Base-by-base conservation (phyloP, 2,888 invertebrate species). In the Melinaea menophilus region DNA sequence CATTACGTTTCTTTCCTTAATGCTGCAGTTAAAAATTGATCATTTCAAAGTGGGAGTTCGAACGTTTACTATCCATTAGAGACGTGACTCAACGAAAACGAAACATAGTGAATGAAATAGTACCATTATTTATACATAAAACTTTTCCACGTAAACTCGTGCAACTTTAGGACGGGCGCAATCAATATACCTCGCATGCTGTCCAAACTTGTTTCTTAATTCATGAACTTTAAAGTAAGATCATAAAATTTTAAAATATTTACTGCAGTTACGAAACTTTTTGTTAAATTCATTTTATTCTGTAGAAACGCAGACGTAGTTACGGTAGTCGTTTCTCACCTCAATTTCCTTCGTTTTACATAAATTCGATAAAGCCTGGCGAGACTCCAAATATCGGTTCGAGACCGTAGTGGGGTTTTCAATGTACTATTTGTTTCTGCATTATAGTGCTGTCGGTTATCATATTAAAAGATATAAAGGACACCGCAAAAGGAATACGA, bases 341-440 rank as follows among this genome's bases (percentile, higher is more conserved):
- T 85, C 82, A 80, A 84, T 82, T 84, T 83, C 80, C 80, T 82
- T 83, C 80, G 67, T 82, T 82, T 84, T 81, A 82, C 82, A 83
- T 81, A 78, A 81, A 85, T 84, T 81, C 83, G 84, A 85, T 85
- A 86, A 85, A 75, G 78, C 74, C 76, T 88, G 88, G 86, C 86
- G 71, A 67, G 64, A 69, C 65, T 80, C 86, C 88, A 88, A 79
- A 75, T 75, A 74, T 73, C 71, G 71, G 75, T 74, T 72, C 73
- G 69, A 69, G 68, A 67, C 69, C 71, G 68, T 67, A 71, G 69
- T 69, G 68, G 64, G 68, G 66, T 71, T 71, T 71, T 66, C 69
- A 67, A 70, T 73, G 70, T 71, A 72, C 71, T 69, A 72, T 72
- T 72, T 72, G 73, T 74, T 73, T 73, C 70, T 70, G 70, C 69